Base-by-base conservation (phyloP, 2,113 vertebrate species). In the Xenopus laevis region DNA sequence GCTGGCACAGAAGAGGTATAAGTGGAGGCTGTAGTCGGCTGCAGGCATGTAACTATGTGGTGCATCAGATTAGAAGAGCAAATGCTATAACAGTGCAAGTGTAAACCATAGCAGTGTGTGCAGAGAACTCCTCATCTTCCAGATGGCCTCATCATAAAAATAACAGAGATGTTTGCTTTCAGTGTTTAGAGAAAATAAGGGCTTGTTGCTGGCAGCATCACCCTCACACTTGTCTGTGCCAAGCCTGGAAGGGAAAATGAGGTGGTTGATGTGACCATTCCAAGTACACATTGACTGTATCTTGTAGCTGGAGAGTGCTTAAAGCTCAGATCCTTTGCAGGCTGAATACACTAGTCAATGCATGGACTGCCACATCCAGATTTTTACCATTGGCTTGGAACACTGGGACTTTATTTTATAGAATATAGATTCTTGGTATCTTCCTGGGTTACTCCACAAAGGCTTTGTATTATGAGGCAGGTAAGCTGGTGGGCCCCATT, bases 151-250 rank as follows among this genome's bases (percentile, higher is more conserved):
- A 63, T 62, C 27, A 45, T 68, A 50, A 65, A 30, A 68, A 62
- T 53, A 68, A 61, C 65, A 62, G 57, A 75, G 17, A 40, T 73
- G 53, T 66, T 40, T 66, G 53, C 33, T 73, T 20, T 68, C 47
- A 16, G 66, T 68, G 27, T 68, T 74, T 74, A 15, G 44, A 15
- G 45, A 61, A 66, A 68, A 68, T 74, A 61, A 68, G 23, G 30
- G 27, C 63, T 61, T 74, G 45, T 58, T 61, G 55, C 57, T 74
- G 65, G 72, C 72, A 74, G 65, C 12, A 20, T 75, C 55, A 68
- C 45, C 58, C 65, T 23, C 21, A 68, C 58, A 75, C 46, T 75
- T 61, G n/a, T 61, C n/a, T 21, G 27, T 62, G 73, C 73, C 73
- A 75, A 68, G 73, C 58, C 65, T 44, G 27, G 44, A 62, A 62